phyloP scores from a whole-genome alignment of 2,797 vertebrate genomes.

The Pelodytes ibericus region DNA sequence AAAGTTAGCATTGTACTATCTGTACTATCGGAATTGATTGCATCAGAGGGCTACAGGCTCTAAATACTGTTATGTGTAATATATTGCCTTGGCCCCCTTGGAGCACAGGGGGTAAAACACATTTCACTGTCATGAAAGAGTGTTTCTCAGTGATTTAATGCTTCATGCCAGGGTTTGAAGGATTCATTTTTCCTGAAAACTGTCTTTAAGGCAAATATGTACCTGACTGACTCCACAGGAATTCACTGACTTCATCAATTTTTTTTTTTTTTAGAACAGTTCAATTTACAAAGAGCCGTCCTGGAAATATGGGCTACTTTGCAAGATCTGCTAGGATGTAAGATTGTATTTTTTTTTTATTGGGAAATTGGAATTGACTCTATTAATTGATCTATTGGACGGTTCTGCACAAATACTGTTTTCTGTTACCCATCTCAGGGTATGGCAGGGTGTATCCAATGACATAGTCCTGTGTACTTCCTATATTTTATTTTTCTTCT shows the following conservation, averaged over 20 bases:
- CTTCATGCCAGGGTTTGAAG: conserved; percentile 14
- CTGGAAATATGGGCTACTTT: neutral
- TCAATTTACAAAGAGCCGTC: conserved; percentile 25
- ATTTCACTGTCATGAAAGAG: conserved; percentile 32
- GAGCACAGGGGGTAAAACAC: conserved; percentile 27
- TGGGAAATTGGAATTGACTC: too few relatives aligned
- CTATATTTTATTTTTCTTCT: too few relatives aligned
- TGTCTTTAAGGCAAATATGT: conserved; percentile 17
- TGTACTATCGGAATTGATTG: neutral
- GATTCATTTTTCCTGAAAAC: conserved; percentile 30
- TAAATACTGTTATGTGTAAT: conserved; percentile 1
- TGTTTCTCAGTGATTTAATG: conserved; percentile 28
- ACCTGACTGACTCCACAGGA: conserved; percentile 15
- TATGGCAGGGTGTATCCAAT: too few relatives aligned
- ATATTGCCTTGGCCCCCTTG: conserved; percentile 5
- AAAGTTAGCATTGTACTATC: neutral
- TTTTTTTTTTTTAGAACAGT: conserved; percentile 37
- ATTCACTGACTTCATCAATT: conserved; percentile 34
- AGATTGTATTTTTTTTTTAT: too few relatives aligned
- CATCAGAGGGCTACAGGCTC: neutral
- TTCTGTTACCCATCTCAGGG: too few relatives aligned
- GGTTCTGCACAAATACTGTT: too few relatives aligned
- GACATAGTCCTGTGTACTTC: too few relatives aligned
- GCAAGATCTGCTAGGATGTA: neutral
- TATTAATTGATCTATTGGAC: too few relatives aligned